Evolutionary conservation across 2,888 invertebrate genomes (phyloP).

Genomic region (Cepaea hortensis): DNA sequence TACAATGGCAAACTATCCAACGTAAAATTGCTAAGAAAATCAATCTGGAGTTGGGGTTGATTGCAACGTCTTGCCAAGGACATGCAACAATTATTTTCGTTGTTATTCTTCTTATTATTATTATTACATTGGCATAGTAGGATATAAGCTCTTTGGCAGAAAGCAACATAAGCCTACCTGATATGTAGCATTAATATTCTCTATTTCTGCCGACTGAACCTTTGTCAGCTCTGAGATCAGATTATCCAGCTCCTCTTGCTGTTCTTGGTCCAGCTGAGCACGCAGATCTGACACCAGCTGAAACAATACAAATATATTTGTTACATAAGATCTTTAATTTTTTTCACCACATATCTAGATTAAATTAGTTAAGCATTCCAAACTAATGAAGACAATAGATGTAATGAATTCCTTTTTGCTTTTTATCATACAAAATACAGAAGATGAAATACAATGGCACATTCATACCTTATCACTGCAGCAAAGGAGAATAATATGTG

Average conservation of each 20-base stretch:
- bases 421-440: too few relatives aligned
- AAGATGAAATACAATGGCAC: too few relatives aligned
- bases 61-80: too few relatives aligned
- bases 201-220: conserved; percentile 60
- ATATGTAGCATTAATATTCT: conserved; percentile 59
- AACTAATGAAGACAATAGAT: background rate
- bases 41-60: too few relatives aligned
- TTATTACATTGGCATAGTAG: too few relatives aligned
- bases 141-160: background rate
- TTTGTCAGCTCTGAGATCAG: conserved; percentile 62
- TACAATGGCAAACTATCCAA: too few relatives aligned
- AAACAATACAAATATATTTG: background rate
- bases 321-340: background rate
- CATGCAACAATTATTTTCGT: too few relatives aligned
- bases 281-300: conserved; percentile 53
- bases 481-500: too few relatives aligned
- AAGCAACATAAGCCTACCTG: conserved; percentile 54
- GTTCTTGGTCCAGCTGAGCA: conserved; percentile 61
- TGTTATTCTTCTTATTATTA: too few relatives aligned
- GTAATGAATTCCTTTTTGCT: too few relatives aligned
- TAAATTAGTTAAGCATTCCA: background rate
- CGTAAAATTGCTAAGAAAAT: too few relatives aligned
- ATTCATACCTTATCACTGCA: too few relatives aligned
- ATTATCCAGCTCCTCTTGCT: conserved; percentile 62
- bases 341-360: background rate